Percentiles rank a stretch among this genome's conserved stretches.
Conservation (phyloP, 2,113 vertebrate species). For the Pygoscelis adeliae region DNA sequence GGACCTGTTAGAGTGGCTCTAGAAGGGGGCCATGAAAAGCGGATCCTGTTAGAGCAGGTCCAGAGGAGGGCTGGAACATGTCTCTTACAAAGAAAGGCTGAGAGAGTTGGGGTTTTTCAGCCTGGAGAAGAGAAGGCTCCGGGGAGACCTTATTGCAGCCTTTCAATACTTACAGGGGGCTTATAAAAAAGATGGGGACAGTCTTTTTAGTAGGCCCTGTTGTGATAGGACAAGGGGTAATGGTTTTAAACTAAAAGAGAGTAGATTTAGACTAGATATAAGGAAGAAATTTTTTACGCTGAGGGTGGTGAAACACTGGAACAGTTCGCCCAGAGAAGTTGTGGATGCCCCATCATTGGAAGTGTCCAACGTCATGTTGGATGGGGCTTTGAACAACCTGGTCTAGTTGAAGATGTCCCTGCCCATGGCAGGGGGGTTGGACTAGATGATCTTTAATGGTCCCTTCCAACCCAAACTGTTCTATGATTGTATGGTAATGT, state of each 20-base stretch:
- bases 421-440: not conserved
- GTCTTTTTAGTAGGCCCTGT: not conserved
- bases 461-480: not conserved
- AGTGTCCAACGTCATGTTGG: not conserved
- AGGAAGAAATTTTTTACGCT: not conserved
- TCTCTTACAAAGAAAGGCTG: not conserved
- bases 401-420: not conserved
- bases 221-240: not conserved
- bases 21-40: not conserved
- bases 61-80: not conserved
- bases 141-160: not conserved
- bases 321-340: not conserved
- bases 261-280: not conserved
- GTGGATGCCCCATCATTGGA: not conserved
- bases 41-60: not conserved
- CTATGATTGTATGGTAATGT: not conserved
- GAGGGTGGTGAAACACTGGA: not conserved
- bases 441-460: not conserved
- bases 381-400: not conserved
- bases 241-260: not conserved
- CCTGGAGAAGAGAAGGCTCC: not conserved
- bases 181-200: not conserved
- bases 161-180: not conserved
- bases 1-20: not conserved
- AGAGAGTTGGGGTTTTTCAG: not conserved